Percentiles rank a stretch among this genome's conserved stretches.
Conservation (phyloP, 2,113 vertebrate genomes). For the Macroglossus sobrinus region DNA sequence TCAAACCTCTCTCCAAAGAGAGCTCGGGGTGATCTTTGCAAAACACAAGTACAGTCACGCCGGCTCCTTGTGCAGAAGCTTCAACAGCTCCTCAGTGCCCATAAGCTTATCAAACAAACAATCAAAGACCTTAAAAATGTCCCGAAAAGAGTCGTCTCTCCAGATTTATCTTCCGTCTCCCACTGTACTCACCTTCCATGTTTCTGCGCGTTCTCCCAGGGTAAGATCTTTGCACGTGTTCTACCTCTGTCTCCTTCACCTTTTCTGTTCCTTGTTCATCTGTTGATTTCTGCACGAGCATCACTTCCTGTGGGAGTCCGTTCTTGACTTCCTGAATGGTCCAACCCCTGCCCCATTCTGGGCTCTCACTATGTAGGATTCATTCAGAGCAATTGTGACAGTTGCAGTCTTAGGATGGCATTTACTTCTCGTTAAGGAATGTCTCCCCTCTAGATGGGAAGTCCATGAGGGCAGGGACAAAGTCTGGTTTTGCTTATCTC, state of each 20-base stretch:
- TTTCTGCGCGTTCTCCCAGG: not conserved
- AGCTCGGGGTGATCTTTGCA: not conserved
- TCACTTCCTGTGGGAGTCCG: not conserved
- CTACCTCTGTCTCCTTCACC: not conserved
- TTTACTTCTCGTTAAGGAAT: not conserved
- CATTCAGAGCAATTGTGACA: not conserved
- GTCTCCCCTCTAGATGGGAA: no score
- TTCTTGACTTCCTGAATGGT: not conserved
- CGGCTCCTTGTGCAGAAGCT: not conserved
- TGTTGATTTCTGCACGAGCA: not conserved
- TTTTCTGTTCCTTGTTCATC: no score
- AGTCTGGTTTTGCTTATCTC: not conserved
- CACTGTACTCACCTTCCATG: fast-evolving
- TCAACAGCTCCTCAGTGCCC: not conserved
- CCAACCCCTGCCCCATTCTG: fast-evolving
- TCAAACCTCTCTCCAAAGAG: not conserved
- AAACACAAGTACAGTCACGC: not conserved
- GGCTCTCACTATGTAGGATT: not conserved
- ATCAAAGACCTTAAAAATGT: not conserved
- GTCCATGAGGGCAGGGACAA: not conserved
- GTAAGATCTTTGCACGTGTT: not conserved
- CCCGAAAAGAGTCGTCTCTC: not conserved
- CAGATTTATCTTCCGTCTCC: no score
- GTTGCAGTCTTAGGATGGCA: not conserved
- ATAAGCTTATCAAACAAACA: not conserved